Evolutionary conservation across 2,888 invertebrate species (phyloP).

Genomic region (Eristalinus aeneus): DNA sequence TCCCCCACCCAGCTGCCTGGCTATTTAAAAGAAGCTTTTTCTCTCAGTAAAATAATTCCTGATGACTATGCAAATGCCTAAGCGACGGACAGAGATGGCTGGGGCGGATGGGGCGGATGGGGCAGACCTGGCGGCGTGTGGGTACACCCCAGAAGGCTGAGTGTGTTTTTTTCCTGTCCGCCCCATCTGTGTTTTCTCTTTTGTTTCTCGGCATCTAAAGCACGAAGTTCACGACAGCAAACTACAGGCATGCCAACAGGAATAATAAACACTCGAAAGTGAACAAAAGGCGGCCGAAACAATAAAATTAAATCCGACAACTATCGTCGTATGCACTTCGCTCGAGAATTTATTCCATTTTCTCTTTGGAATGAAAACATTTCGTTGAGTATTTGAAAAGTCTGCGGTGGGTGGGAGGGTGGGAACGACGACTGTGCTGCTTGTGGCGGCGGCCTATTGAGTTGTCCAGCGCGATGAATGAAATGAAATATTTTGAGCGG

Average conservation of each 20-base stretch:
- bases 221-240: conserved; percentile 34
- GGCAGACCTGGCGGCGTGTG: not conserved
- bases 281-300: conserved; percentile 18
- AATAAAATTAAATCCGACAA: conserved; percentile 56
- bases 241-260: conserved; percentile 38
- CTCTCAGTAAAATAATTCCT: conserved; percentile 24
- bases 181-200: not conserved
- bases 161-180: not conserved
- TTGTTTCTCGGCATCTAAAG: conserved; percentile 11
- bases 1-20: not conserved
- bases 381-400: not conserved
- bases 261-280: conserved; percentile 53
- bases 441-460: conserved; percentile 9
- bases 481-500: conserved; percentile 34
- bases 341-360: conserved; percentile 47
- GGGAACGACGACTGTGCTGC: no score
- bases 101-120: not conserved
- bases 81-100: not conserved
- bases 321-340: conserved; percentile 31
- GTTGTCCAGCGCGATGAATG: conserved; percentile 14
- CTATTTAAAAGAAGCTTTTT: conserved; percentile 58
- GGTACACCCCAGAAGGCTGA: not conserved
- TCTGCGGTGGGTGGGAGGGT: no score
- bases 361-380: conserved; percentile 36
- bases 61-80: conserved; percentile 58